A percentile compares a stretch with the other conserved stretches of the same genome.
Evolutionary conservation across 2,888 invertebrate species (phyloP).

Genomic region (Pterobdella sp.): DNA sequence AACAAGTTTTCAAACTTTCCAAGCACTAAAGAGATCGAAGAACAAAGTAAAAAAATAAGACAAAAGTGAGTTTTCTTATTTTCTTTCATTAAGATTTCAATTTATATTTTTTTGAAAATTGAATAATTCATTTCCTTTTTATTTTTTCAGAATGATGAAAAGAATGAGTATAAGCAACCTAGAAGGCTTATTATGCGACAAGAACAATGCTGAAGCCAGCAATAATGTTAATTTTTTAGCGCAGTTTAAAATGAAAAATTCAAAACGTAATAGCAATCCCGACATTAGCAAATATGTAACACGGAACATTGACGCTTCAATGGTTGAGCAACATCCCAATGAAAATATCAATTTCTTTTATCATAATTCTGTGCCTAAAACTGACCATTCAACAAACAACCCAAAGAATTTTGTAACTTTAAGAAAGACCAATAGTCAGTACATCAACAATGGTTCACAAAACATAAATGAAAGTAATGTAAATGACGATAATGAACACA

Average conservation of each 20-base stretch:
- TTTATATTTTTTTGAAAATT: not conserved
- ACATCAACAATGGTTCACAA: not conserved
- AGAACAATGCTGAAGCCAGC: too few species aligned
- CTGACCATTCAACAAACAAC: not conserved
- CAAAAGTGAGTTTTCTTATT: constrained; percentile 1
- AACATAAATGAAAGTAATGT: not conserved
- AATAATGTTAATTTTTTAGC: not conserved
- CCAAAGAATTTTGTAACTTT: not conserved
- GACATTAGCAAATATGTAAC: not conserved
- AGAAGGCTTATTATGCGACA: not conserved
- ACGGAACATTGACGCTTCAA: not conserved
- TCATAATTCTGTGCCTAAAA: not conserved
- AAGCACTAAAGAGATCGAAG: constrained; percentile 19
- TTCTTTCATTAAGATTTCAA: not conserved
- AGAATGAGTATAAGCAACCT: constrained; percentile 8
- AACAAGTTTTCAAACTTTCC: constrained; percentile 5
- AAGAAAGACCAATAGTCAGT: not conserved
- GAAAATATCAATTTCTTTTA: not conserved
- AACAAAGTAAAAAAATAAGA: constrained; percentile 20
- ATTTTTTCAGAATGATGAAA: constrained; percentile 8
- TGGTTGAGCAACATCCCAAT: not conserved
- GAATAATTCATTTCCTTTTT: too few species aligned
- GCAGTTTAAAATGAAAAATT: not conserved
- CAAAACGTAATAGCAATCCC: not conserved
- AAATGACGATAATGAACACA: not conserved